Conservation (phyloP, 2,797 vertebrate genomes). For the Gymnoscopelus microlampas region DNA sequence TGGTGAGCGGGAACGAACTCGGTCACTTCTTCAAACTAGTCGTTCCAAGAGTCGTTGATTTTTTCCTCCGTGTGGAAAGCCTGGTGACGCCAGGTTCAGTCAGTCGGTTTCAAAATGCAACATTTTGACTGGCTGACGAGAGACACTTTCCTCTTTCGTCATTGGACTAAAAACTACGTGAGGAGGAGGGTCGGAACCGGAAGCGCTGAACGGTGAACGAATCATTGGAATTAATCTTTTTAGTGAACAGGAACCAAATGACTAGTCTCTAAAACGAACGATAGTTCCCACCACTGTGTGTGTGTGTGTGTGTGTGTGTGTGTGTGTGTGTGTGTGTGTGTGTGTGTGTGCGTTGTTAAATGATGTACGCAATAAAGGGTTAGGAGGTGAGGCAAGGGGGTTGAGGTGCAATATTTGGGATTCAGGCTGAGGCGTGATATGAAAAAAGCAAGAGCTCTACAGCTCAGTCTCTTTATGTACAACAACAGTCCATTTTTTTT, state of each 20-base stretch:
- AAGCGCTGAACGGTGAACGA: not conserved
- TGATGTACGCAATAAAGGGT: constrained; percentile 51
- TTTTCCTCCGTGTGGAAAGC: no score
- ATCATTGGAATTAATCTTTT: not conserved
- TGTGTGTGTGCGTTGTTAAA: constrained; percentile 29
- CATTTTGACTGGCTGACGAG: no score
- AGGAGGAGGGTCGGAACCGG: no score
- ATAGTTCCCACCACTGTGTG: constrained; percentile 9
- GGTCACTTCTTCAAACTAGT: no score
- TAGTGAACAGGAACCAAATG: not conserved
- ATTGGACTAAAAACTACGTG: no score
- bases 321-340: constrained; percentile 5
- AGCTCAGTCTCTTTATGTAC: constrained; percentile 71
- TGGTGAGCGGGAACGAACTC: no score
- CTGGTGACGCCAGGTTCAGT: no score
- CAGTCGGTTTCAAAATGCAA: no score
- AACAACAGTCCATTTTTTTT: constrained; percentile 45
- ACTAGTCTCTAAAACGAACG: no score
- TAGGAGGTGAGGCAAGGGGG: constrained; percentile 37
- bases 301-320: constrained; percentile 3
- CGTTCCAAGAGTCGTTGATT: no score
- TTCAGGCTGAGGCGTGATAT: constrained; percentile 66
- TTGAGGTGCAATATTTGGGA: constrained; percentile 67
- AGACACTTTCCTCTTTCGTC: no score
- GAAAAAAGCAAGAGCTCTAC: constrained; percentile 63